A percentile compares a stretch with the other conserved stretches of the same genome.
Evolutionary conservation across 2,113 vertebrate genomes (phyloP).

Genomic region (Harpagus bidentatus): DNA sequence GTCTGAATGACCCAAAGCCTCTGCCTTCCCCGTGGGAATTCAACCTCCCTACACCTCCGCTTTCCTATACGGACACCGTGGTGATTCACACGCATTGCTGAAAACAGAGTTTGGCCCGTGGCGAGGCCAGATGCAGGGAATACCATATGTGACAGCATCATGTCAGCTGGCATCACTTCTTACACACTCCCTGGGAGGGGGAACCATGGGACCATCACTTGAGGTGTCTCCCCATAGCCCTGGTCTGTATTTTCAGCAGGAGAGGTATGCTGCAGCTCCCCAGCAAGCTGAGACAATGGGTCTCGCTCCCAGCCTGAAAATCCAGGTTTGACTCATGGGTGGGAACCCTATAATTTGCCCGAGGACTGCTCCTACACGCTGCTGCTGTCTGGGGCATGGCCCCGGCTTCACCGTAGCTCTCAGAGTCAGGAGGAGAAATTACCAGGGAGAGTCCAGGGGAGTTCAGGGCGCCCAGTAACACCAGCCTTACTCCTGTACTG

Average conservation of each 20-base stretch:
- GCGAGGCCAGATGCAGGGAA: fast-evolving
- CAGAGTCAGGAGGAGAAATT: background rate
- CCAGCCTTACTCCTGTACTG: background rate
- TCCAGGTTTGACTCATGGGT: background rate
- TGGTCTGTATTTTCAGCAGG: background rate
- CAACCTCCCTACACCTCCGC: background rate
- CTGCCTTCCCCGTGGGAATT: background rate
- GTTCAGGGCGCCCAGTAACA: background rate
- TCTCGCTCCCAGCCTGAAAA: background rate
- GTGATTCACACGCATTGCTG: background rate
- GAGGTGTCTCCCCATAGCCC: background rate
- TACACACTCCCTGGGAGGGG: fast-evolving
- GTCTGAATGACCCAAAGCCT: background rate
- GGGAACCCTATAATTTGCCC: constrained; percentile 10
- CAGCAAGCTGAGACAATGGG: background rate
- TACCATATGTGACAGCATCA: fast-evolving
- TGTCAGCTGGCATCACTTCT: background rate
- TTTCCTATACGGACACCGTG: fast-evolving
- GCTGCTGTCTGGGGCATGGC: background rate
- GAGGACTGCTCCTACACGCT: background rate
- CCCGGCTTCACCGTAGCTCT: background rate
- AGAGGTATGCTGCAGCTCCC: background rate
- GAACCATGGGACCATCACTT: background rate
- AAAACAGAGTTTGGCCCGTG: background rate
- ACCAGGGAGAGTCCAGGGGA: background rate